phyloP scores from a whole-genome alignment of 2,113 vertebrate genomes.

The Proterorhinus semilunaris region DNA sequence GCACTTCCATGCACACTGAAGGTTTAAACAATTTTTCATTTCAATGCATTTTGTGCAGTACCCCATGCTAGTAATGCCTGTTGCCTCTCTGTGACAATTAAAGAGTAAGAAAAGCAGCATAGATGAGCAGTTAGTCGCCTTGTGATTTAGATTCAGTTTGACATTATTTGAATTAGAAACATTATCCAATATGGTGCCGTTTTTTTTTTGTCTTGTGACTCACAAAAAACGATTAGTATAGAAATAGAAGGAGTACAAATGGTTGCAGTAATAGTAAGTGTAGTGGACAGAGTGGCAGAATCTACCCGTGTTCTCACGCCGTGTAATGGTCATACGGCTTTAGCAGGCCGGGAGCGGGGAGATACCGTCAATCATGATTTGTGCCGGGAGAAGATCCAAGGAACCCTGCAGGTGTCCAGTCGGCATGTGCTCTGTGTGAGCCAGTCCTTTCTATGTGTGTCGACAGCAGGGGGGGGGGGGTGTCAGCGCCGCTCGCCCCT shows the following conservation, averaged over 20 bases:
- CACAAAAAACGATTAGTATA: neutral
- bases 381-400: constrained; percentile 53
- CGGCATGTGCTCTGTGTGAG: neutral
- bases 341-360: neutral
- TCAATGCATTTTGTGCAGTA: too few relatives aligned
- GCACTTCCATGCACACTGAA: too few relatives aligned
- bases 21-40: too few relatives aligned
- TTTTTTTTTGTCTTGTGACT: too few relatives aligned
- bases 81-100: too few relatives aligned
- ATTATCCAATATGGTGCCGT: too few relatives aligned
- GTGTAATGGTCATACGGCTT: neutral
- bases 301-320: neutral
- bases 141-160: too few relatives aligned
- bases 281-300: neutral
- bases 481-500: constrained; percentile 64
- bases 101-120: too few relatives aligned
- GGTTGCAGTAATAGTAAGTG: neutral
- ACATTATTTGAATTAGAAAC: too few relatives aligned
- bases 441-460: neutral
- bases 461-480: constrained; percentile 51
- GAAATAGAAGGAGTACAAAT: neutral
- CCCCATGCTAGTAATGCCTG: too few relatives aligned
- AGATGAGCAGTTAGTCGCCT: neutral
- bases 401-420: constrained; percentile 34
- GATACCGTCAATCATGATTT: constrained; percentile 60